These are phyloP conservation scores for Lepidurus arcticus DNA, from an alignment of 1,140 invertebrate species.

Conservation along the genomic window DNA sequence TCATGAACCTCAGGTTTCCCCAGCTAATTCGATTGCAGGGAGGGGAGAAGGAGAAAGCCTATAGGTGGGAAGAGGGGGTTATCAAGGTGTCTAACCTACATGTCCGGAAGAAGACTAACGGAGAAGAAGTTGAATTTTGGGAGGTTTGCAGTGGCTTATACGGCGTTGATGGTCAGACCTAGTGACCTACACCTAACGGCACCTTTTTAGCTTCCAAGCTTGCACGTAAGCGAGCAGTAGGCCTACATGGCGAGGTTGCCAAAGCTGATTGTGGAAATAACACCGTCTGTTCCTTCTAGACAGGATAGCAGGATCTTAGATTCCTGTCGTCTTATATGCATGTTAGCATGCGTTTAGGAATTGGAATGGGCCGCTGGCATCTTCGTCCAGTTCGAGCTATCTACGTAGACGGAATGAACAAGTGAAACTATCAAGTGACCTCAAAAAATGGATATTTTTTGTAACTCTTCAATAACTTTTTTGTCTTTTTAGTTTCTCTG, in stretches of 20 bases:
- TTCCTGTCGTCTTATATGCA: no score
- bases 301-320: no score
- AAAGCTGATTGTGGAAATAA: neutral
- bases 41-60: neutral
- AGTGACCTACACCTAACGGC: constrained; percentile 17
- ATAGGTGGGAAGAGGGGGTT: neutral
- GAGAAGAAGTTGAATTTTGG: neutral
- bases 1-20: neutral
- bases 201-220: neutral
- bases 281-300: no score
- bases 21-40: neutral
- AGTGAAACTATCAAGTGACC: no score
- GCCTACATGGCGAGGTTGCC: neutral
- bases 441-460: no score
- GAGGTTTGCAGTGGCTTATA: neutral
- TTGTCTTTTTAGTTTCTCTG: no score
- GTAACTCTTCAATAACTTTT: no score
- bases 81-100: neutral
- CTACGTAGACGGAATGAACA: no score
- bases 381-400: no score
- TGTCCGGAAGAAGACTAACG: neutral
- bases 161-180: neutral
- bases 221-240: neutral
- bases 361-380: no score
- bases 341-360: no score